phyloP scores from a whole-genome alignment of 2,888 invertebrate genomes.

The Pristionchus maxplancki region DNA sequence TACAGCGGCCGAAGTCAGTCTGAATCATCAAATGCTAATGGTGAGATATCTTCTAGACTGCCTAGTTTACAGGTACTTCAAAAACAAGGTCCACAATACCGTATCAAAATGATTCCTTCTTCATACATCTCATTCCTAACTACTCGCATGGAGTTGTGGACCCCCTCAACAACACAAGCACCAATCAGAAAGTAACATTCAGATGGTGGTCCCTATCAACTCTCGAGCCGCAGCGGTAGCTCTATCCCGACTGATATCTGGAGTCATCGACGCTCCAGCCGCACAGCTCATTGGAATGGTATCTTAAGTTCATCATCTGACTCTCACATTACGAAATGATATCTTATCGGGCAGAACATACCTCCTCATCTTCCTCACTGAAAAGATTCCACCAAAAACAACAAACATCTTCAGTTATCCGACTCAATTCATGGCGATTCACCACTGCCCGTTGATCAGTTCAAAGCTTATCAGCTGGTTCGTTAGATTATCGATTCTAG shows the following conservation, averaged over 20 bases:
- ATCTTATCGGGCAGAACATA: too few species aligned
- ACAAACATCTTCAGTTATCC: not conserved
- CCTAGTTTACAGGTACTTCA: too few species aligned
- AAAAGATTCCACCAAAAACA: too few species aligned
- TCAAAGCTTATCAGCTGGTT: not conserved
- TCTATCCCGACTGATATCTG: not conserved
- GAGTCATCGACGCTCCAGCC: not conserved
- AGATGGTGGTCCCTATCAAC: not conserved
- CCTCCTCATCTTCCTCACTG: too few species aligned
- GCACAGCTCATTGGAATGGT: not conserved
- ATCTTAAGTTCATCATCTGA: not conserved
- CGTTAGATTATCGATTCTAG: too few species aligned
- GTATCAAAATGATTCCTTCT: too few species aligned
- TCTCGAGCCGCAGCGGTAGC: not conserved
- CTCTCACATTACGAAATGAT: too few species aligned
- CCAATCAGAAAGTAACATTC: too few species aligned
- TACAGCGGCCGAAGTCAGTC: not conserved
- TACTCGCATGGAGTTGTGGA: too few species aligned
- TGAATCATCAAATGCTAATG: not conserved
- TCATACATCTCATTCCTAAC: not conserved
- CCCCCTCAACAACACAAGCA: too few species aligned
- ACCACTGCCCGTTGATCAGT: not conserved
- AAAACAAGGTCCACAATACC: too few species aligned
- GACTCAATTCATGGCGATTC: not conserved
- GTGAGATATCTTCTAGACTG: not conserved